Percentiles rank a stretch among this genome's conserved stretches.
phyloP scores from a whole-genome alignment of 2,113 vertebrate species.

The Menura novaehollandiae region DNA sequence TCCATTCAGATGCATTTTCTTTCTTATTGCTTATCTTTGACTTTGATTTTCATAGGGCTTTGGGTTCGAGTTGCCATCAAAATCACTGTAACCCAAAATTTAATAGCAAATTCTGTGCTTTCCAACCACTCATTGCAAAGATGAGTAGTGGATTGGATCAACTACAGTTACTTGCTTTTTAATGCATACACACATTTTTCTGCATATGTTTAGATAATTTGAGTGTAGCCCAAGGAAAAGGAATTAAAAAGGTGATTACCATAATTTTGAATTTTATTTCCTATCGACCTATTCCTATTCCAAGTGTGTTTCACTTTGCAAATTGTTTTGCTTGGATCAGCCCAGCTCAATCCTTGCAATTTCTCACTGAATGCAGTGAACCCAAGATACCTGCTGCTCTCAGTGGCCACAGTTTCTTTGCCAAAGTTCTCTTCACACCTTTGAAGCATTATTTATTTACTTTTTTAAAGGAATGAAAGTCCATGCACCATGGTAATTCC shows the following conservation, averaged over 20 bases:
- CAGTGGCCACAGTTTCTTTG: background rate
- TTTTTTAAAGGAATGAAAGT: background rate
- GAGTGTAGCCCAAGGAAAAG: background rate
- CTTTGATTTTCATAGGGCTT: background rate
- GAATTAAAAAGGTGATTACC: background rate
- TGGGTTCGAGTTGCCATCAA: background rate
- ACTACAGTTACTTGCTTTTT: background rate
- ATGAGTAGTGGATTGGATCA: background rate
- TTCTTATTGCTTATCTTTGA: background rate
- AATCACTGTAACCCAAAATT: background rate
- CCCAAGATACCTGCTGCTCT: background rate
- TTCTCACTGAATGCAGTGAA: background rate
- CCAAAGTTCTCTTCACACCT: background rate
- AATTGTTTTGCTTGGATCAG: background rate
- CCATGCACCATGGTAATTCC: background rate
- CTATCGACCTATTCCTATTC: background rate
- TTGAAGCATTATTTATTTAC: background rate
- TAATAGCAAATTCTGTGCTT: background rate
- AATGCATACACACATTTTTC: background rate
- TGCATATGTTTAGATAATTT: background rate
- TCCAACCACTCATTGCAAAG: background rate
- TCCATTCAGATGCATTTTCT: background rate
- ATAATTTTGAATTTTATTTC: background rate
- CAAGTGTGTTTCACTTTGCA: background rate
- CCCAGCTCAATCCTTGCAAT: background rate